Evolutionary conservation across 2,888 invertebrate genomes (phyloP).

Genomic region (Didymodactylos carnosus): DNA sequence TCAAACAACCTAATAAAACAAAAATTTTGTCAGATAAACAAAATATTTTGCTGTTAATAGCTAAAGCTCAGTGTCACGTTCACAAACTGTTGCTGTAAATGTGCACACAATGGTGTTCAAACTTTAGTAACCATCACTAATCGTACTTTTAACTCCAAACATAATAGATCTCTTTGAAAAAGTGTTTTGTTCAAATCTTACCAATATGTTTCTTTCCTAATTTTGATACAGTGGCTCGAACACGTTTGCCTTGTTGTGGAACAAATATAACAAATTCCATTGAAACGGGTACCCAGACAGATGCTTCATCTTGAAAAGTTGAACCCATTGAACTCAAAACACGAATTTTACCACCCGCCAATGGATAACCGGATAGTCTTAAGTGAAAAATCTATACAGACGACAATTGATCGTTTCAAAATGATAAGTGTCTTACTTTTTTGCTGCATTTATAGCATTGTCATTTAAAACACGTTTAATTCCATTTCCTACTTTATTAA

Average conservation of each 20-base stretch:
- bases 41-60: background rate
- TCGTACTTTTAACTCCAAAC: too few relatives aligned
- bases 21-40: background rate
- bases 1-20: background rate
- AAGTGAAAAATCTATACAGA: too few relatives aligned
- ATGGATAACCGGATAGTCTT: background rate
- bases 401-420: background rate
- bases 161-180: too few relatives aligned
- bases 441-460: background rate
- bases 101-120: too few relatives aligned
- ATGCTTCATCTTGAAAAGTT: background rate
- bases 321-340: background rate
- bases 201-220: background rate
- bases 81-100: too few relatives aligned
- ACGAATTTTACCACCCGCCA: background rate
- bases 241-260: background rate
- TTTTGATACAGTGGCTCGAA: background rate
- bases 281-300: background rate
- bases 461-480: background rate
- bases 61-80: too few relatives aligned
- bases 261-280: background rate
- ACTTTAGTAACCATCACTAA: too few relatives aligned
- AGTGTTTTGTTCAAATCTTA: background rate
- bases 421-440: background rate
- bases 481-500: background rate